A percentile compares a stretch with the other conserved stretches of the same genome.
Conservation (phyloP, 92 coral and sea anemone genomes). For the Paramuricea clavata region DNA sequence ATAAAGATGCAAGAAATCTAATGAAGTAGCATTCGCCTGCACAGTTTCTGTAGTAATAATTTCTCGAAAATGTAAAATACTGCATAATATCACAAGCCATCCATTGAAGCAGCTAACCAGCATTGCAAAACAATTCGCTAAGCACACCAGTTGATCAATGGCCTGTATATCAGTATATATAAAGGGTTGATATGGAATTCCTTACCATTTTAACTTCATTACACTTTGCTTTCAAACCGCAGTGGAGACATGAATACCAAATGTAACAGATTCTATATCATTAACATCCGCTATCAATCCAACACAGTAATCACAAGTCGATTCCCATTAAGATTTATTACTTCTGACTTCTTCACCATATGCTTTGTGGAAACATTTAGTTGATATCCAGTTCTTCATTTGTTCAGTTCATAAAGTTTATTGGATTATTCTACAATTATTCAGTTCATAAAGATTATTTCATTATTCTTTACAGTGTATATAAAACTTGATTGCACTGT, state of each 20-base stretch:
- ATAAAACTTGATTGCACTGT: neutral
- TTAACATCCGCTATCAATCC: neutral
- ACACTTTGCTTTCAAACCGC: neutral
- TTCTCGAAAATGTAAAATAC: constrained; percentile 13
- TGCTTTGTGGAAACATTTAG: neutral
- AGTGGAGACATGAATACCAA: neutral
- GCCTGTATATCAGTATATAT: neutral
- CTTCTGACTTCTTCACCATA: neutral
- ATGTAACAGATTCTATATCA: neutral
- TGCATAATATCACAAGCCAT: constrained; percentile 19
- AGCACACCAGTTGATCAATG: neutral
- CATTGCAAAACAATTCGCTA: constrained; percentile 1
- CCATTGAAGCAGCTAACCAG: neutral
- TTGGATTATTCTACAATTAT: too few species aligned
- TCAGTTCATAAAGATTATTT: neutral
- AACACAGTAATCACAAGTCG: neutral
- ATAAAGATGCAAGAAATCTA: constrained; percentile 66
- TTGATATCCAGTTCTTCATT: neutral
- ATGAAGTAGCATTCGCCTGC: neutral
- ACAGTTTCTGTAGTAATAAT: neutral
- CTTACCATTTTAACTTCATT: neutral
- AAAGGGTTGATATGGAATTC: neutral
- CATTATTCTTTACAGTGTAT: neutral
- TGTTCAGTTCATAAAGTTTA: neutral
- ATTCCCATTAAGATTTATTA: neutral